Percentiles rank a stretch among this genome's conserved stretches.
Conservation (phyloP, 2,113 vertebrate species). For the Corythoichthys intestinalis region DNA sequence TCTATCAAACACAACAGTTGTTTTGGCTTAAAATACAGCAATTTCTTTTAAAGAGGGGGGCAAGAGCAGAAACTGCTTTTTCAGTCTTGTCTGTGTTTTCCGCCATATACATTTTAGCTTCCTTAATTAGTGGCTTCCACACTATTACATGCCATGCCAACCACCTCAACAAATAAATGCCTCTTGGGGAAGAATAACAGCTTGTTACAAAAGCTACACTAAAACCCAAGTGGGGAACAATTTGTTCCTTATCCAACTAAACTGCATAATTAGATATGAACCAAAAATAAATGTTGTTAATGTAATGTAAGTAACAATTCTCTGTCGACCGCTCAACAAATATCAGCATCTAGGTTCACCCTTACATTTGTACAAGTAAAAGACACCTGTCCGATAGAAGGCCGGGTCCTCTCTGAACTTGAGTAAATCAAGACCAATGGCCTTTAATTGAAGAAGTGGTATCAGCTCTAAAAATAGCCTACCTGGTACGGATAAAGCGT, state of each 20-base stretch:
- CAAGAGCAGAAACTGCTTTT: no score
- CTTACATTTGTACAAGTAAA: neutral
- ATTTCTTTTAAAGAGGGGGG: no score
- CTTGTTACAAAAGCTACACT: neutral
- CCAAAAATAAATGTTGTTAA: neutral
- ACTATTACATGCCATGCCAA: neutral
- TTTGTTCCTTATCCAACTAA: neutral
- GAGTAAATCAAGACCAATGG: neutral
- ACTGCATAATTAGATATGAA: neutral
- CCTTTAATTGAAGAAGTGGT: neutral
- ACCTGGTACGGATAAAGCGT: slow-evolving; percentile 96
- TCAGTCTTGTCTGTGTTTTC: no score
- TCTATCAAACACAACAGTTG: no score
- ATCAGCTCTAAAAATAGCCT: slow-evolving; percentile 37
- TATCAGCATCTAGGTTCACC: neutral
- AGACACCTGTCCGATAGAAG: neutral
- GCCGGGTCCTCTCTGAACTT: neutral
- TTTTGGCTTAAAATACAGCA: no score
- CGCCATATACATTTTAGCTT: neutral
- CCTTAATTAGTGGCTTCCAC: neutral
- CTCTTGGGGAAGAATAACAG: neutral
- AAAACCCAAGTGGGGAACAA: neutral
- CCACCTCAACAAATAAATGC: neutral
- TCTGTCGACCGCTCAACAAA: neutral
- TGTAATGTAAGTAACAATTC: neutral